Conservation (phyloP, 2,888 invertebrate genomes). For the Drosophila greeni region DNA sequence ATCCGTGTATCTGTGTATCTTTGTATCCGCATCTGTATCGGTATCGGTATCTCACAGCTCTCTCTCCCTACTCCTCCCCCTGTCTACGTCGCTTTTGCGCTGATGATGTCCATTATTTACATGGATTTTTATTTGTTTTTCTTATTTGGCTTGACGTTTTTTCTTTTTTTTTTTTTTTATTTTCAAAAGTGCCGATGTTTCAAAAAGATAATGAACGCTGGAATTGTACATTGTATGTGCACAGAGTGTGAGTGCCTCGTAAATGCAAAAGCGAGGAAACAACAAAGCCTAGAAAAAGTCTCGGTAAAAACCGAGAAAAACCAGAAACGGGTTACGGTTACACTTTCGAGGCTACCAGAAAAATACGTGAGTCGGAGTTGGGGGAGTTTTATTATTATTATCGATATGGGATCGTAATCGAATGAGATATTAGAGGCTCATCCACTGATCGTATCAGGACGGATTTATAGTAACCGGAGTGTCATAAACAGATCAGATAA, state of each 20-base stretch:
- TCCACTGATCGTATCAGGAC: conserved; percentile 30
- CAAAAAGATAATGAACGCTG: conserved; percentile 70
- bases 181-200: conserved; percentile 71
- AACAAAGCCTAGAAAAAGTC: conserved; percentile 50
- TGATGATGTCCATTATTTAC: conserved; percentile 73
- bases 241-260: conserved; percentile 30
- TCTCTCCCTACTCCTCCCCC: conserved; percentile 21
- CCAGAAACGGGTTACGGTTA: conserved; percentile 66
- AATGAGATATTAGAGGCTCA: conserved; percentile 38
- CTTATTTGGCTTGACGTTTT: conserved; percentile 72
- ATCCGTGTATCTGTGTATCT: conserved; percentile 28
- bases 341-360: conserved; percentile 56
- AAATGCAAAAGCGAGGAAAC: conserved; percentile 61
- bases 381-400: conserved; percentile 34
- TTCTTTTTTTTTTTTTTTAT: conserved; percentile 59
- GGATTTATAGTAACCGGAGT: conserved; percentile 26
- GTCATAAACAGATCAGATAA: conserved; percentile 36
- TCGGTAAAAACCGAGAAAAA: conserved; percentile 18
- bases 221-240: conserved; percentile 56
- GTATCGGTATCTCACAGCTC: conserved; percentile 52
- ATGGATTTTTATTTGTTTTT: conserved; percentile 70
- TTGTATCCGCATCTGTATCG: conserved; percentile 38
- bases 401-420: conserved; percentile 31
- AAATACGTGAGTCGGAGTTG: conserved; percentile 38
- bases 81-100: conserved; percentile 68